Percentiles rank a stretch among this genome's conserved stretches.
phyloP scores from a whole-genome alignment of 2,888 invertebrate species.

The Erpobdella octoculata region DNA sequence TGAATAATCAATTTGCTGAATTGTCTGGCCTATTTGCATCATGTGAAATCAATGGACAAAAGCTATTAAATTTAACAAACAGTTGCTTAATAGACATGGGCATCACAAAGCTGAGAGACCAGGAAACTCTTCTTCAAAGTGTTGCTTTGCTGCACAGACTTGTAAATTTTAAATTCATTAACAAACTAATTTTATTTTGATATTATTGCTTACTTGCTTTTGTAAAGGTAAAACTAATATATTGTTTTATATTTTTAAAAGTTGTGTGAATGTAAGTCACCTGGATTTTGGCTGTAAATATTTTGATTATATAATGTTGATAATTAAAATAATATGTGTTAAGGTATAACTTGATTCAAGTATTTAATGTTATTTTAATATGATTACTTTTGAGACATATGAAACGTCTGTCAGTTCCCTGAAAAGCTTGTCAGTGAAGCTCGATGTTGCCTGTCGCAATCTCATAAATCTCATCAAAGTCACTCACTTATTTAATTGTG shows the following conservation, averaged over 20 bases:
- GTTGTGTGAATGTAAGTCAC: too few relatives aligned
- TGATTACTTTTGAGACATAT: not conserved
- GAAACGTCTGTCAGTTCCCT: not conserved
- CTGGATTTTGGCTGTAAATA: too few relatives aligned
- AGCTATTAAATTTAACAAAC: not conserved
- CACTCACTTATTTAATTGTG: too few relatives aligned
- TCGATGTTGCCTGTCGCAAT: constrained; percentile 1
- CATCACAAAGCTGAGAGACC: not conserved
- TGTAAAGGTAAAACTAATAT: too few relatives aligned
- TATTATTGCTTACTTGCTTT: not conserved
- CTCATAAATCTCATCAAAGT: not conserved
- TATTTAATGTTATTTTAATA: too few relatives aligned
- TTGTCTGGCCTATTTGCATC: not conserved
- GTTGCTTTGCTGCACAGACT: not conserved
- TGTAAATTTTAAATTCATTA: not conserved
- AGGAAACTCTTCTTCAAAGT: not conserved
- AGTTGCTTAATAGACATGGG: not conserved
- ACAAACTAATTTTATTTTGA: not conserved
- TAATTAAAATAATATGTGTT: too few relatives aligned
- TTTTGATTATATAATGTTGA: too few relatives aligned
- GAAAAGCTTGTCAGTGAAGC: not conserved
- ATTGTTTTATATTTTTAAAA: too few relatives aligned
- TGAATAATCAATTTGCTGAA: too few relatives aligned
- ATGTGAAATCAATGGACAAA: not conserved
- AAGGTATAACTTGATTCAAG: too few relatives aligned